Percentiles rank a stretch among this genome's conserved stretches.
Conservation (phyloP, 2,888 invertebrate genomes). For the Epinotia brunnichana region DNA sequence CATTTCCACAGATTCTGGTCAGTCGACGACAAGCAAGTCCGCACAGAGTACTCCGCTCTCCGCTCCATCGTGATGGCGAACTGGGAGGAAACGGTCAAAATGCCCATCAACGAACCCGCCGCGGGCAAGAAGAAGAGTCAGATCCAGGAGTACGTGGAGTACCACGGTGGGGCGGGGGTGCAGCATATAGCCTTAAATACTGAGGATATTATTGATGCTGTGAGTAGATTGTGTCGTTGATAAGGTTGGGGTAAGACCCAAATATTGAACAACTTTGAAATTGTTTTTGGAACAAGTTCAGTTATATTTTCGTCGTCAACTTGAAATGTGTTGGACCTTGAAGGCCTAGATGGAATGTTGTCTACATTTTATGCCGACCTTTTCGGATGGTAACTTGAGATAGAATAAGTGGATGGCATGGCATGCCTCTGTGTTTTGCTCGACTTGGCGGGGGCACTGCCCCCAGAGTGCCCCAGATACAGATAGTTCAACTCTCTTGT, state of each 20-base stretch:
- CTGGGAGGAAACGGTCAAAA: slow-evolving; percentile 97
- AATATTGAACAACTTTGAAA: not conserved
- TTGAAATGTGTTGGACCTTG: too few species aligned
- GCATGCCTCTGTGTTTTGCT: too few species aligned
- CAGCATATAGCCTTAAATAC: slow-evolving; percentile 99
- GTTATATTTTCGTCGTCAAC: too few species aligned
- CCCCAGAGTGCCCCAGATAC: too few species aligned
- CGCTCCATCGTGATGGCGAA: slow-evolving; percentile 98
- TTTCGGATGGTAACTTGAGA: too few species aligned
- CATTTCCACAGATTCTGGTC: slow-evolving; percentile 93
- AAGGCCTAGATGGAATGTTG: too few species aligned
- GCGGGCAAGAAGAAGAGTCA: slow-evolving; percentile 97
- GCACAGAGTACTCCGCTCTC: slow-evolving; percentile 98
- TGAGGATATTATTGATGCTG: slow-evolving; percentile 93
- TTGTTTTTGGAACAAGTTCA: not conserved
- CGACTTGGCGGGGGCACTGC: too few species aligned
- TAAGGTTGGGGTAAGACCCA: not conserved
- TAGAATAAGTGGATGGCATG: too few species aligned
- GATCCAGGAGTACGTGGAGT: slow-evolving; percentile 99
- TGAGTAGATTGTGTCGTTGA: slow-evolving; percentile 74
- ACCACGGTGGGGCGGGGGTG: slow-evolving; percentile 98
- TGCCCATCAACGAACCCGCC: slow-evolving; percentile 99
- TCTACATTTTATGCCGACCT: too few species aligned
- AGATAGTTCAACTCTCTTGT: too few species aligned
- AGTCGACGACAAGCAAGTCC: slow-evolving; percentile 97